Base-by-base conservation (phyloP, 2,797 vertebrate species). In the Mycteria americana region DNA sequence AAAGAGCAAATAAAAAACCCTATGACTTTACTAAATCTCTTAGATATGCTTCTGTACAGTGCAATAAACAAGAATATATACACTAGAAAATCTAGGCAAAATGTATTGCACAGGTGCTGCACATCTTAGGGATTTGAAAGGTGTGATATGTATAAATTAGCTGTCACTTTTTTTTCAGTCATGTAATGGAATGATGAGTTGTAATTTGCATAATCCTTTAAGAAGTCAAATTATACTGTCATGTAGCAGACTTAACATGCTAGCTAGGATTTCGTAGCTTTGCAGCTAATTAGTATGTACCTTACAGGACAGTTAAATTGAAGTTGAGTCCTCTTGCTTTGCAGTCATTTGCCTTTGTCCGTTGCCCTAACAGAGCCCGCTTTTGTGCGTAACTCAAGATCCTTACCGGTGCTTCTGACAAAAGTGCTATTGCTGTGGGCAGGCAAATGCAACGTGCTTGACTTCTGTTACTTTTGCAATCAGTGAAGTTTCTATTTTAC, bases 161-260 rank as follows among this genome's bases (percentile, higher is more conserved):
- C 99, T 99, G 99, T 99, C 99, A 99, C 98, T 98, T 99, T 99
- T 99, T 98, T 99, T 98, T 98, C 98, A 98, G 98, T 98, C 98
- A 97, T 98, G 98, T 98, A 98, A 98, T 98, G 98, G 98, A 98
- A 98, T 99, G 98, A 99, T 99, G 99, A 99, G 98, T 97, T 97
- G 98, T 98, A 98, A 99, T 99, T 99, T 99, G 98, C 99, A 99
- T 99, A 99, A 99, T 99, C 99, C 98, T 99, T 99, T 99, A 99
- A 99, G 98, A 99, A 99, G 98, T 99, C 99, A 99, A 99, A 99
- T 99, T 99, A 99, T 98, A 98, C 98, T 99, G 99, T 99, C 99
- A 99, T 99, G 98, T 99, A 98, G 98, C 99, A 99, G 99, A 99
- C 98, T 99, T 99, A 99, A 99, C 98, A 99, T 98, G 99, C 99